Base-by-base conservation (phyloP, 2,113 vertebrate species). In the Raphicerus campestris region DNA sequence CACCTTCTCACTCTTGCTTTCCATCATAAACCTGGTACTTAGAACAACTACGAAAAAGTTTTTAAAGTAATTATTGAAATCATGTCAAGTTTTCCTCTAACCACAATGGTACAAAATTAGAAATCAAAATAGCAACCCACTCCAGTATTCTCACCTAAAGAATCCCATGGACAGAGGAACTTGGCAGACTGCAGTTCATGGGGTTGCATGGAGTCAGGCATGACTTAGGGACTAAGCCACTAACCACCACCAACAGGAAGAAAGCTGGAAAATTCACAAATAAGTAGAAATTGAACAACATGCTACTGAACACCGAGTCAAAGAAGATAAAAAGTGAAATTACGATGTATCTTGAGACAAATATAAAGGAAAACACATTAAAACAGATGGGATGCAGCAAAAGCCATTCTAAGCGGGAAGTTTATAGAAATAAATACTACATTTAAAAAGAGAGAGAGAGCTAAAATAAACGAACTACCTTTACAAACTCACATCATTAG, bases 61-160 rank as follows among this genome's bases (percentile, higher is more conserved):
- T 89, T 61, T 81, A 61, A 89, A 61, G 47, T 42, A 90, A 70
- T 61, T 70, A 15, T 19, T 78, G 30, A 89, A 89, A 77, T 77
- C 22, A 86, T 51, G 75, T 9, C 42, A 86, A 60, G 53, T 49
- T 39, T 26, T 77, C 42, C 28, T 78, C 51, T 26, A 86, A 58
- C 11, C 42, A 75, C 53, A 77, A 22, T 60, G 10, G 16, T 61
- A 26, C 6, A 6, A 78, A 85, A 77, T 15, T 78, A 78, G 42
- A 87, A 78, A 61, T 53, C n/a, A 70, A 70, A 70, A 39, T 39
- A 19, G 10, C n/a, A 39, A 39, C n/a, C 66, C 5, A 70, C 19
- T 70, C 10, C n/a, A 35, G 5, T 39, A 70, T 70, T 70, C 19
- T 70, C 10, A 2, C n/a, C 19, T 70, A 20, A 17, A 70, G 19